These are phyloP conservation scores for Augochlora pura DNA, from an alignment of 1,140 invertebrate species.

Conservation along the genomic window DNA sequence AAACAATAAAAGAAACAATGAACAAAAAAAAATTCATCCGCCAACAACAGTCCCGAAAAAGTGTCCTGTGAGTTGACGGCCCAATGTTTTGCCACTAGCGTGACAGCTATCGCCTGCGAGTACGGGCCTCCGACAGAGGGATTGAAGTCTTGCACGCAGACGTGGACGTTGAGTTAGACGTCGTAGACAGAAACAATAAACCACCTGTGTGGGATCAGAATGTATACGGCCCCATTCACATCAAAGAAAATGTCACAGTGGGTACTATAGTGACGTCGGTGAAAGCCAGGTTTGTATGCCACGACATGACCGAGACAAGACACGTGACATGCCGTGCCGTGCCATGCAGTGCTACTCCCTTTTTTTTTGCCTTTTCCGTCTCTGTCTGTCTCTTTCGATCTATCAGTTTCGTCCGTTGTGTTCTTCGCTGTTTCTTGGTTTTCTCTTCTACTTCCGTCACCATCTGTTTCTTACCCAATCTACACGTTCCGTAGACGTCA, in stretches of 20 bases:
- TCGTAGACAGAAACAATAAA: constrained; percentile 98
- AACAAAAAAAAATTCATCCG: constrained; percentile 58
- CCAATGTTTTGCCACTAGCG: constrained; percentile 88
- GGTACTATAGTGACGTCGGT: constrained; percentile 97
- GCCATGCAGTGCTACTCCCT: constrained; percentile 65
- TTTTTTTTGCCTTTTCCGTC: constrained; percentile 7
- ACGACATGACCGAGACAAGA: constrained; percentile 79
- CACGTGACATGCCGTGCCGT: constrained; percentile 75
- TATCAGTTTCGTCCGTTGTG: neutral
- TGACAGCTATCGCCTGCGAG: constrained; percentile 95
- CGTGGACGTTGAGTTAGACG: constrained; percentile 97
- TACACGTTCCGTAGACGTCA: neutral
- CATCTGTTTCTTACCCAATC: too few relatives aligned
- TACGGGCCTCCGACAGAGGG: constrained; percentile 95
- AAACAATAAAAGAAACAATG: constrained; percentile 32
- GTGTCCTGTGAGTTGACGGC: constrained; percentile 79
- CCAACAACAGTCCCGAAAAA: constrained; percentile 68
- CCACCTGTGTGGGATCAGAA: constrained; percentile 96
- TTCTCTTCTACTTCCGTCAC: too few relatives aligned
- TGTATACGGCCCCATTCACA: constrained; percentile 96
- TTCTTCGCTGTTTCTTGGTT: neutral
- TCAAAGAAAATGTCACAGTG: constrained; percentile 98
- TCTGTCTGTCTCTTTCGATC: constrained; percentile 8
- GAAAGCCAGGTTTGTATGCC: constrained; percentile 97
- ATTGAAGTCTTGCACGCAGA: constrained; percentile 92